These are phyloP conservation scores for Zosterops borbonicus DNA, from an alignment of 2,113 vertebrate species.

Conservation along the genomic window DNA sequence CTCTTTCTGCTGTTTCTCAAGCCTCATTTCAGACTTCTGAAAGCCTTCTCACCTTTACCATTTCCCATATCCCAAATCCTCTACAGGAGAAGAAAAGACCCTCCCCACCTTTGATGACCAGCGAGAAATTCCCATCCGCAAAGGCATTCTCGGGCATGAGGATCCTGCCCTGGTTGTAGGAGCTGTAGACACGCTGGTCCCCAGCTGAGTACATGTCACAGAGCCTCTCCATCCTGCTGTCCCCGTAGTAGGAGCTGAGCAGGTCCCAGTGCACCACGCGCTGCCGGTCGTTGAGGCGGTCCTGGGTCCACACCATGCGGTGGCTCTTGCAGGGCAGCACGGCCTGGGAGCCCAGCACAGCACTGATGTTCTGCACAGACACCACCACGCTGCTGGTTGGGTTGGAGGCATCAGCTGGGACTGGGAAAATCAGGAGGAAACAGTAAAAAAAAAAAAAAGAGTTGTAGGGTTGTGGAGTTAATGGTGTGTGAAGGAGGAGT, in stretches of 20 bases:
- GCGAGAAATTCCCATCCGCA: conserved; percentile 91
- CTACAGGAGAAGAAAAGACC: no score
- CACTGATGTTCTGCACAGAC: conserved; percentile 77
- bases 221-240: conserved; percentile 76
- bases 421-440: not conserved
- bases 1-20: no score
- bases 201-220: conserved; percentile 91
- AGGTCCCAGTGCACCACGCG: conserved; percentile 95
- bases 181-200: conserved; percentile 85
- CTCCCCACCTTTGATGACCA: conserved; percentile 77
- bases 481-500: no score
- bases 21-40: no score
- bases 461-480: not conserved
- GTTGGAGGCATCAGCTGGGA: not conserved
- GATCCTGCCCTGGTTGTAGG: conserved; percentile 83
- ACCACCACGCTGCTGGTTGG: not conserved
- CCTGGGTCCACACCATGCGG: conserved; percentile 95
- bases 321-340: conserved; percentile 88
- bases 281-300: conserved; percentile 87
- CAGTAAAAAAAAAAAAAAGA: no score
- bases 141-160: conserved; percentile 82
- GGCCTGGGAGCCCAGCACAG: conserved; percentile 71
- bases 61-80: no score
- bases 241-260: conserved; percentile 49
- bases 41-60: no score